Evolutionary conservation across 2,113 vertebrate species (phyloP).

Genomic region (Ranitomeya imitator): DNA sequence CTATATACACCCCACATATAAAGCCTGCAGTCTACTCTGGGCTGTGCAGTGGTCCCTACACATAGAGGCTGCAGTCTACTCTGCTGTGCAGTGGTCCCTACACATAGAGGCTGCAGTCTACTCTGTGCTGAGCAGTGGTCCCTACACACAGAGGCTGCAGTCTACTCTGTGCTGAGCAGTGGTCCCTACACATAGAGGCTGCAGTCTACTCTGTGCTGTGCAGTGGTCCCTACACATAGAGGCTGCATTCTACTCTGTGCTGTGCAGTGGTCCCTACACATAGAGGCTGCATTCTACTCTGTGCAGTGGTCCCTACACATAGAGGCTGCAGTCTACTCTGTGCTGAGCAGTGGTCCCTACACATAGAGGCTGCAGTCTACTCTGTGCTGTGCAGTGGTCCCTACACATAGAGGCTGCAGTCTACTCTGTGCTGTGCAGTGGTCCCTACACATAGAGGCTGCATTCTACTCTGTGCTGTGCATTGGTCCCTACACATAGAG

Average conservation of each 20-base stretch:
- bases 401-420: too few relatives aligned
- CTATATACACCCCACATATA: neutral
- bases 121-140: neutral
- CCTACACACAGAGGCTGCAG: neutral
- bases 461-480: constrained; percentile 16
- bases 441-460: neutral
- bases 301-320: neutral
- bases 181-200: too few relatives aligned
- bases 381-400: too few relatives aligned
- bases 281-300: neutral
- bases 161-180: neutral
- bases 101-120: neutral
- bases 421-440: too few relatives aligned
- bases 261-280: neutral
- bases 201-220: neutral
- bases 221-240: neutral
- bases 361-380: too few relatives aligned
- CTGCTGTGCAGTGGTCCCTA: neutral
- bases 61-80: neutral
- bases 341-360: neutral
- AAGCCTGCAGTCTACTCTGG: neutral
- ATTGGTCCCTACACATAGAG: neutral
- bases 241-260: neutral
- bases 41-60: neutral
- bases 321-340: neutral